Conservation (phyloP, 2,113 vertebrate species). For the Galbula dea region DNA sequence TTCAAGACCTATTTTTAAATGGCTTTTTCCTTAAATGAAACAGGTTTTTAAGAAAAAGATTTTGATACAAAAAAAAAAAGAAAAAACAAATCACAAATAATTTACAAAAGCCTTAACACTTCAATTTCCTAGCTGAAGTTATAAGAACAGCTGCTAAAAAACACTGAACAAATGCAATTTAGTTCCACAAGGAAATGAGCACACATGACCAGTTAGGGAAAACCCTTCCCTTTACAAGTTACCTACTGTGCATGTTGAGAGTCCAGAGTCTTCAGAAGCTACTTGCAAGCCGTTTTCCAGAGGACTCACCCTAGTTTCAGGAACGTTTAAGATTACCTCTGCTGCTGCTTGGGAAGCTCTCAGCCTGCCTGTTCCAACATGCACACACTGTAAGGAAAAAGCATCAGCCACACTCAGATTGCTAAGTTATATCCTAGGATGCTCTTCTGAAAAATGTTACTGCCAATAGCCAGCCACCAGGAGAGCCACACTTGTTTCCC, state of each 20-base stretch:
- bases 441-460: not conserved
- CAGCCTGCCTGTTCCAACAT: conserved; percentile 61
- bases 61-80: not conserved
- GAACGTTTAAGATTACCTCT: conserved; percentile 87
- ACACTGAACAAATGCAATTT: not conserved
- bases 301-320: conserved; percentile 89
- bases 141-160: not conserved
- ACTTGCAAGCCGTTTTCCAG: conserved; percentile 91
- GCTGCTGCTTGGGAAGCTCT: conserved; percentile 76
- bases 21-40: not conserved
- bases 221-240: not conserved
- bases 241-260: conserved; percentile 91
- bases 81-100: not conserved
- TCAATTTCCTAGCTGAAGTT: not conserved
- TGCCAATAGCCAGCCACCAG: not conserved
- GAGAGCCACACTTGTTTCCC: not conserved
- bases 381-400: not conserved
- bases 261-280: conserved; percentile 92
- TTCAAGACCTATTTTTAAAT: not conserved
- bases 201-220: not conserved
- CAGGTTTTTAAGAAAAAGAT: not conserved
- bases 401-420: not conserved
- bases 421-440: not conserved
- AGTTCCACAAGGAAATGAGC: not conserved
- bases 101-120: not conserved